These are phyloP conservation scores for Sphaerophoria taeniata DNA, from an alignment of 2,888 invertebrate species.

Conservation along the genomic window DNA sequence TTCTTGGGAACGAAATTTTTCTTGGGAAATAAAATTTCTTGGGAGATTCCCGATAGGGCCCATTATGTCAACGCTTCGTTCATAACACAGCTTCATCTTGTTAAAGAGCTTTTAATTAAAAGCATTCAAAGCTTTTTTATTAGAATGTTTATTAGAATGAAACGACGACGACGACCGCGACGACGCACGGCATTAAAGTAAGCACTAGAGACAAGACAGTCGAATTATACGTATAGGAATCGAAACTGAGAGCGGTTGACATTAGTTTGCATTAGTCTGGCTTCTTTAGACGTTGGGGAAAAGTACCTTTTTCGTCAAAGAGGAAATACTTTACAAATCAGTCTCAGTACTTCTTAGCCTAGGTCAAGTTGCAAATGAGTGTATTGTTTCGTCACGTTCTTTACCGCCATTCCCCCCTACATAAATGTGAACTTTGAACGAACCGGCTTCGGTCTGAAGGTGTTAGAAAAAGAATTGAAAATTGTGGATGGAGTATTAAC, in stretches of 20 bases:
- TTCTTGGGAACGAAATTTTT: no score
- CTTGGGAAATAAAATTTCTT: no score
- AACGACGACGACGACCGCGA: neutral
- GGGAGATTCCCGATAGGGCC: no score
- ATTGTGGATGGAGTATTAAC: conserved; percentile 8
- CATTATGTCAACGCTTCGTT: no score
- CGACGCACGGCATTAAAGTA: neutral
- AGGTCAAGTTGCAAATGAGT: conserved; percentile 53
- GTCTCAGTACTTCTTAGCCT: conserved; percentile 55
- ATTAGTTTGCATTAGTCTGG: neutral
- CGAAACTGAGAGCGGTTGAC: no score
- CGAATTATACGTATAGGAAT: no score
- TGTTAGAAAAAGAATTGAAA: conserved; percentile 3
- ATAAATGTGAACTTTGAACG: conserved; percentile 6
- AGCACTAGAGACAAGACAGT: neutral
- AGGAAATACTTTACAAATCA: conserved; percentile 27
- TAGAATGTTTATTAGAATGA: neutral
- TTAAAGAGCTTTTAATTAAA: neutral
- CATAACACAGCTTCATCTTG: neutral
- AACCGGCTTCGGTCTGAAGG: conserved; percentile 41
- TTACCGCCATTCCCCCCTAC: neutral
- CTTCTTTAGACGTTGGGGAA: conserved; percentile 7
- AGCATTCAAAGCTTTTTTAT: conserved; percentile 3
- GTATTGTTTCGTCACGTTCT: conserved; percentile 23
- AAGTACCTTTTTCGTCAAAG: conserved; percentile 37